A percentile compares a stretch with the other conserved stretches of the same genome.
phyloP scores from a whole-genome alignment of 2,797 vertebrate genomes.

The Hippoglossus hippoglossus region DNA sequence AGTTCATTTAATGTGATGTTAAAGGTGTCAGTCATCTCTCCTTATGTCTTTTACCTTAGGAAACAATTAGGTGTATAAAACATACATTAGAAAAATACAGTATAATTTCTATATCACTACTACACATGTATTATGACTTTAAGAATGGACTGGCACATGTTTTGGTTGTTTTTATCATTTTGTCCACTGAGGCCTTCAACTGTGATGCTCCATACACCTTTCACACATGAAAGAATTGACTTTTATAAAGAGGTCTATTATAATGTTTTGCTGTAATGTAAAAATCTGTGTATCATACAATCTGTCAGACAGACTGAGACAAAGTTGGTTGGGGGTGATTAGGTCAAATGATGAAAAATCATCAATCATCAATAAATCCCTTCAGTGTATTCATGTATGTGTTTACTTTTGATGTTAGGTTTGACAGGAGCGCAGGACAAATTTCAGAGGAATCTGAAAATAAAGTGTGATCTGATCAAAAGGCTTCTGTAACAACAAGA shows the following conservation, averaged over 20 bases:
- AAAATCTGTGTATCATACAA: constrained; percentile 8
- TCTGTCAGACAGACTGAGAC: not conserved
- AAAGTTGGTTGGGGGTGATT: not conserved
- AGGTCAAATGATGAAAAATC: not conserved
- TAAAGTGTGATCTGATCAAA: constrained; percentile 8
- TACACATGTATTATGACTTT: not conserved
- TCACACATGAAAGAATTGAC: not conserved
- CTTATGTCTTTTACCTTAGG: constrained; percentile 10
- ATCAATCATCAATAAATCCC: constrained; percentile 41
- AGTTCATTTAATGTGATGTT: not conserved
- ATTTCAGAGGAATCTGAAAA: constrained; percentile 18
- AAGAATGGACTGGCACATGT: not conserved
- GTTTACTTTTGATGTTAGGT: constrained; percentile 15
- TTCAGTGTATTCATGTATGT: constrained; percentile 6
- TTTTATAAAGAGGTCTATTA: not conserved
- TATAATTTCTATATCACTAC: constrained; percentile 33
- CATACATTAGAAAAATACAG: not conserved
- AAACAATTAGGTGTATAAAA: constrained; percentile 5
- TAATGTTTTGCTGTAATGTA: constrained; percentile 11
- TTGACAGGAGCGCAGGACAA: not conserved
- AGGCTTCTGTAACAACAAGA: not conserved
- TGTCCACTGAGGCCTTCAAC: not conserved
- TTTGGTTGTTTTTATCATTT: constrained; percentile 16
- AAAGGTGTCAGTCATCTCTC: not conserved
- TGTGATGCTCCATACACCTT: not conserved